These are phyloP conservation scores for Tenebrio molitor DNA, from an alignment of 1,140 invertebrate genomes.

Conservation along the genomic window DNA sequence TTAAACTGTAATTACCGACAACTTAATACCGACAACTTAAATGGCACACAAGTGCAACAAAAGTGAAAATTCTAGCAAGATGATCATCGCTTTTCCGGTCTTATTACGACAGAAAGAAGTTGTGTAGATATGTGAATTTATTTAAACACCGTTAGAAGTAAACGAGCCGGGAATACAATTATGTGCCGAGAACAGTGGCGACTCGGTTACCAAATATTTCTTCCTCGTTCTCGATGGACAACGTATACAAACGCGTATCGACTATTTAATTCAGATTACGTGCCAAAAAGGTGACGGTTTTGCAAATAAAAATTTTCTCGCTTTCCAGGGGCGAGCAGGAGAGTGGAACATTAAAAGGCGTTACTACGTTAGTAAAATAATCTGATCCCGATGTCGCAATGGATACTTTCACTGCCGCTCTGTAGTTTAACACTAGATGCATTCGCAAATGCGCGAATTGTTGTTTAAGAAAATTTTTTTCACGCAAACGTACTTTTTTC, in stretches of 20 bases:
- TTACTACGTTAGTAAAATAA: conserved; percentile 38
- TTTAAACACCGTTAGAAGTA: conserved; percentile 16
- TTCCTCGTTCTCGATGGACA: too few relatives aligned
- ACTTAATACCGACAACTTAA: too few relatives aligned
- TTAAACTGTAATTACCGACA: too few relatives aligned
- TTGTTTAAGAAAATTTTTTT: not conserved
- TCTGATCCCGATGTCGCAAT: conserved; percentile 34
- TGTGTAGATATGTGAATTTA: conserved; percentile 11
- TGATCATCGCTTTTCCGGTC: too few relatives aligned
- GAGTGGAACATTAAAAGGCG: conserved; percentile 16
- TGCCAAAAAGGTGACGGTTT: too few relatives aligned
- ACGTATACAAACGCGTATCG: too few relatives aligned
- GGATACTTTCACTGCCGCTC: conserved; percentile 23
- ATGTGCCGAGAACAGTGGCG: not conserved
- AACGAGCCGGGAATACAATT: conserved; percentile 14
- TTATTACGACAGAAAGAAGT: too few relatives aligned
- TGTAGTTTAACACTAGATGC: conserved; percentile 9
- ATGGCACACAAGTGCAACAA: not conserved
- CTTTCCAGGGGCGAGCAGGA: not conserved
- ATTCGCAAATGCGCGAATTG: not conserved
- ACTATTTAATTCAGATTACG: too few relatives aligned
- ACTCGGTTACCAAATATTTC: not conserved
- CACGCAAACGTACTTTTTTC: not conserved
- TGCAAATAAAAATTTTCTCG: too few relatives aligned
- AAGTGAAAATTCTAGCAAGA: not conserved